Percentiles rank a stretch among this genome's conserved stretches.
Evolutionary conservation across 2,113 vertebrate species (phyloP).

Genomic region (Tichodroma muraria): DNA sequence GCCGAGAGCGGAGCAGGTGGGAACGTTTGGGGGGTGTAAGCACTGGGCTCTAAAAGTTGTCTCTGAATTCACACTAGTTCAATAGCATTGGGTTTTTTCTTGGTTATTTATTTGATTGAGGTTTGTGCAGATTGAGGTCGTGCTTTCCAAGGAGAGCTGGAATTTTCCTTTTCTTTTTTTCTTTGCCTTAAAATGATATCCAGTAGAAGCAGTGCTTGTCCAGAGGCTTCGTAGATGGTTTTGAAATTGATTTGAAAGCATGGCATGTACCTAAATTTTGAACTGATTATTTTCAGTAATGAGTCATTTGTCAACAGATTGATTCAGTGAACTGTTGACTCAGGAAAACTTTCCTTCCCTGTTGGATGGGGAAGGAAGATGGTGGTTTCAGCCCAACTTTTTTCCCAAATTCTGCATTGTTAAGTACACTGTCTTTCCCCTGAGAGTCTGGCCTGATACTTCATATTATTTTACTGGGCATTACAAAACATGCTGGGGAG

Average conservation of each 20-base stretch:
- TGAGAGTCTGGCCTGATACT: not conserved
- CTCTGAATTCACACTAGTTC: not conserved
- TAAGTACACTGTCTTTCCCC: not conserved
- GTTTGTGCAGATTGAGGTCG: not conserved
- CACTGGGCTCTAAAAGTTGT: not conserved
- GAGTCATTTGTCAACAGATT: not conserved
- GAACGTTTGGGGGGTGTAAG: not conserved
- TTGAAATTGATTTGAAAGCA: not conserved
- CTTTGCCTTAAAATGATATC: not conserved
- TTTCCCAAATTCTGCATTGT: not conserved
- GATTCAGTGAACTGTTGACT: not conserved
- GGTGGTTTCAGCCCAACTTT: not conserved
- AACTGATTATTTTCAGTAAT: not conserved
- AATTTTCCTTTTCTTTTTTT: not conserved
- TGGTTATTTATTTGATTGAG: not conserved
- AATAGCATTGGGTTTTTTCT: fast-evolving
- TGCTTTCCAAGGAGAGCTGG: not conserved
- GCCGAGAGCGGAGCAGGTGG: not conserved
- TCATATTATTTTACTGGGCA: not conserved
- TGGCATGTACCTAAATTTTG: not conserved
- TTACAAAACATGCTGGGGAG: not conserved
- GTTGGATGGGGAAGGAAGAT: not conserved
- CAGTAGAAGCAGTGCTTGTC: fast-evolving
- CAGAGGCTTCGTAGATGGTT: not conserved
- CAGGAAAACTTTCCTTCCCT: not conserved